Evolutionary conservation across 2,797 vertebrate genomes (phyloP).

Genomic region (Ficedula albicollis): DNA sequence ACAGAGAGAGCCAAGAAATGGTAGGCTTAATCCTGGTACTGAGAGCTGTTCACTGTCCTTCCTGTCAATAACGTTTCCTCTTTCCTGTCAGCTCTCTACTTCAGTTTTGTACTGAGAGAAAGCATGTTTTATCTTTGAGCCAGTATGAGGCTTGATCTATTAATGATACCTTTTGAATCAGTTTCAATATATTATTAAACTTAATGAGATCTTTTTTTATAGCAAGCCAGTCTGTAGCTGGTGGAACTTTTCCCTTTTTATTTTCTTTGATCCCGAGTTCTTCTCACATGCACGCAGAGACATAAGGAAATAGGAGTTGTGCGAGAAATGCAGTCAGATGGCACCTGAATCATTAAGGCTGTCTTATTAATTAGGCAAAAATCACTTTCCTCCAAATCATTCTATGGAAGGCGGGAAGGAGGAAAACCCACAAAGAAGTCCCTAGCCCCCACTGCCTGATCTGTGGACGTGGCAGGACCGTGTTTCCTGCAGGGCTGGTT

Average conservation of each 20-base stretch:
- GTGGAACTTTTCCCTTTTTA: not conserved
- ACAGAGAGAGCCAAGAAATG: not conserved
- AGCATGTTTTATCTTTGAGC: not conserved
- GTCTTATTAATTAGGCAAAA: not conserved
- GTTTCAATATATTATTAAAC: constrained; percentile 8
- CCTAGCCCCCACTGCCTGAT: not conserved
- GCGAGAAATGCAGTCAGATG: not conserved
- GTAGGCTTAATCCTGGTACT: not conserved
- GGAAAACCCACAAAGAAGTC: not conserved
- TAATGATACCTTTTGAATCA: constrained; percentile 5
- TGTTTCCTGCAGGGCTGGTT: not conserved
- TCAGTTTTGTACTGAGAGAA: not conserved
- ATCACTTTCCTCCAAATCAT: not conserved
- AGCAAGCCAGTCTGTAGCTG: not conserved
- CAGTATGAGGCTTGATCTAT: constrained; percentile 2
- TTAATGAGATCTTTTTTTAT: not conserved
- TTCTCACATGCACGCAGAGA: not conserved
- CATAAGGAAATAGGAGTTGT: not conserved
- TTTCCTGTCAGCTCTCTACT: not conserved
- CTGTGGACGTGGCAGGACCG: not conserved
- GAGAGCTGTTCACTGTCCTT: not conserved
- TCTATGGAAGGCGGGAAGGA: accelerated
- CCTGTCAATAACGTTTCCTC: not conserved
- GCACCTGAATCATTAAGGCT: not conserved
- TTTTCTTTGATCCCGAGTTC: not conserved